Base-by-base conservation (phyloP, 2,888 invertebrate species). In the Idaea biselata region DNA sequence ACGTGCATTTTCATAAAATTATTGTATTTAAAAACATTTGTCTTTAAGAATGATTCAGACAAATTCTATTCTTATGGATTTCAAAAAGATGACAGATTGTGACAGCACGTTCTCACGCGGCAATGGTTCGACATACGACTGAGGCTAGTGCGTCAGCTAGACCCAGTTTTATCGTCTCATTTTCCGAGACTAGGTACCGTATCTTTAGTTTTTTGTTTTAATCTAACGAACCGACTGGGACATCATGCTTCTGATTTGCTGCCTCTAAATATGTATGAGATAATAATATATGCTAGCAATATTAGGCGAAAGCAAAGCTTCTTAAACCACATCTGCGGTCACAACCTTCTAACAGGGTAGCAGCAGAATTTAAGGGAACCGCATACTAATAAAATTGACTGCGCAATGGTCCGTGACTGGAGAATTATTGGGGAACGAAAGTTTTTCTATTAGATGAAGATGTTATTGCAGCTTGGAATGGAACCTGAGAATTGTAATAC, bases 261-360 rank as follows among this genome's bases (percentile, higher is more conserved):
- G 55, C 64, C 66, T 59, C 65, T 73, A 68, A 73, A 73, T 70
- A 73, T 73, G 73, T 71, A 73, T 71, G 73, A 70, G 70, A 58
- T 66, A 61, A 66, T 67, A 67, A 64, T 64, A 69, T 65, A 70
- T 68, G 68, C 68, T 54, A 61, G 68, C 64, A 62, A 63, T 69
- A 70, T 68, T 65, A 65, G 61, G 66, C 65, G 65, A 66, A 59
- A 66, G 68, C 63, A 69, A 70, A 73, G 66, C 71, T 66, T 64
- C 68, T 69, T 67, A 68, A 64, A 61, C 62, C 64, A 55, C 33
- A 55, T 55, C 56, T 59, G 63, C 57, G 58, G 25, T 55, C 55
- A 62, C 60, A 60, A 62, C 59, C 63, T 58, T 18, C 59, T 65
- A 66, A 64, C 63, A 60, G 18, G 18, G 53, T 63, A 55, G n/a